These are phyloP conservation scores for Drosophila novamexicana DNA, from an alignment of 1,140 invertebrate species.

Conservation along the genomic window DNA sequence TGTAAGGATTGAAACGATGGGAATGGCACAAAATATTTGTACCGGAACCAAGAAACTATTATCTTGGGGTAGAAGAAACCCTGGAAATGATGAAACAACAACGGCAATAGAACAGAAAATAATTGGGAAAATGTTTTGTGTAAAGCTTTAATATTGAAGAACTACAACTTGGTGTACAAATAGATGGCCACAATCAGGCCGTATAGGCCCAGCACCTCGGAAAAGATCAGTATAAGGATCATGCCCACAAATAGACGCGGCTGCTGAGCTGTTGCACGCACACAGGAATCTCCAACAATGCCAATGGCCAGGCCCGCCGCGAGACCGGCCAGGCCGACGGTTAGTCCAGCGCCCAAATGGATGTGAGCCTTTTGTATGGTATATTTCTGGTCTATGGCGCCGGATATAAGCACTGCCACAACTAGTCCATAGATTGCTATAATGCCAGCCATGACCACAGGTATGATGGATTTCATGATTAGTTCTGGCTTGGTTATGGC, in stretches of 20 bases:
- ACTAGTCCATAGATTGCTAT: constrained; percentile 94
- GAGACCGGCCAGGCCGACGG: constrained; percentile 95
- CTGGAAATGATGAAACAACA: too few species aligned
- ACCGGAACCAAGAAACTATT: too few species aligned
- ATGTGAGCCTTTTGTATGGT: constrained; percentile 91
- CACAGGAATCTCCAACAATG: constrained; percentile 96
- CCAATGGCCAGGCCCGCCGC: constrained; percentile 96
- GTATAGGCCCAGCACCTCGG: constrained; percentile 97
- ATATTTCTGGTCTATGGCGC: constrained; percentile 86
- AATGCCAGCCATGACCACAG: constrained; percentile 71
- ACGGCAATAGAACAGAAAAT: too few species aligned
- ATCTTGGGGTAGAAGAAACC: too few species aligned
- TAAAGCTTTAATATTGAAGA: neutral
- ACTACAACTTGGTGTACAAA: constrained; percentile 89
- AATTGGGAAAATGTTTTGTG: too few species aligned
- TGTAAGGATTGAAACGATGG: neutral
- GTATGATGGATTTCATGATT: constrained; percentile 72
- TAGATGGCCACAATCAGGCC: constrained; percentile 97
- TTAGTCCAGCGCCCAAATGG: constrained; percentile 95
- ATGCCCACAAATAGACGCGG: constrained; percentile 97
- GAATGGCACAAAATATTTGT: neutral
- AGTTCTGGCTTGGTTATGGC: constrained; percentile 51
- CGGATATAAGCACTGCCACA: constrained; percentile 95
- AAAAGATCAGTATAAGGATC: constrained; percentile 98
- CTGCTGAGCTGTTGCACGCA: constrained; percentile 96